Evolutionary conservation across 2,797 vertebrate species (phyloP).

Genomic region (Hippocampus kuda): DNA sequence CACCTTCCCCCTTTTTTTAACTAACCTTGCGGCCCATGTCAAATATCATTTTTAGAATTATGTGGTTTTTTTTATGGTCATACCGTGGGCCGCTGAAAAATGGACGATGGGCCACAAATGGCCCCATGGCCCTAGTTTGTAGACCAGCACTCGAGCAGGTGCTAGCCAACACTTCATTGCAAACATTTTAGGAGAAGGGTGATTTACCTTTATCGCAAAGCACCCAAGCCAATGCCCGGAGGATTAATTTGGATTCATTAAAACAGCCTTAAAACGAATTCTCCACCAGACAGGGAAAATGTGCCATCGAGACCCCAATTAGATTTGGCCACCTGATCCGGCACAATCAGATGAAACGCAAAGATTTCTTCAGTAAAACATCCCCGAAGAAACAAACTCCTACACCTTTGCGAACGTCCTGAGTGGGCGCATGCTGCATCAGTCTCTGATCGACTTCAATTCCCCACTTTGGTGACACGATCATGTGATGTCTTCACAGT

Average conservation of each 20-base stretch:
- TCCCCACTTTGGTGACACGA: constrained; percentile 13
- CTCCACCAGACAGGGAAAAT: constrained; percentile 57
- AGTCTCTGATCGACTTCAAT: constrained; percentile 8
- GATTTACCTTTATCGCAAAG: constrained; percentile 48
- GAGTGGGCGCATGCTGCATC: not conserved
- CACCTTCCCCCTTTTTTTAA: no score
- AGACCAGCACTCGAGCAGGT: no score
- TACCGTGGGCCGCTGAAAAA: no score
- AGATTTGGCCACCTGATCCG: constrained; percentile 51
- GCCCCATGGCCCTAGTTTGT: no score
- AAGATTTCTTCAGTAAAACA: constrained; percentile 18
- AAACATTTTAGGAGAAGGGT: constrained; percentile 45
- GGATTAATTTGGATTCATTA: constrained; percentile 65
- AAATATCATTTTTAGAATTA: no score
- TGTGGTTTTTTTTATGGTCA: no score
- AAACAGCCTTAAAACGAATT: constrained; percentile 57
- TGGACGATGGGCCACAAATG: no score
- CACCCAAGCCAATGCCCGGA: constrained; percentile 32
- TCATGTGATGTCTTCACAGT: constrained; percentile 11
- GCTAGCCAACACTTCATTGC: no score
- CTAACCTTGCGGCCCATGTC: no score
- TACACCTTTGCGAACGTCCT: not conserved
- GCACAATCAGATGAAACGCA: constrained; percentile 39
- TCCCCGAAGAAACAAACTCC: constrained; percentile 5
- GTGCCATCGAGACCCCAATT: constrained; percentile 57